phyloP scores from a whole-genome alignment of 2,797 vertebrate species.

The Sternarchorhynchus goeldii region DNA sequence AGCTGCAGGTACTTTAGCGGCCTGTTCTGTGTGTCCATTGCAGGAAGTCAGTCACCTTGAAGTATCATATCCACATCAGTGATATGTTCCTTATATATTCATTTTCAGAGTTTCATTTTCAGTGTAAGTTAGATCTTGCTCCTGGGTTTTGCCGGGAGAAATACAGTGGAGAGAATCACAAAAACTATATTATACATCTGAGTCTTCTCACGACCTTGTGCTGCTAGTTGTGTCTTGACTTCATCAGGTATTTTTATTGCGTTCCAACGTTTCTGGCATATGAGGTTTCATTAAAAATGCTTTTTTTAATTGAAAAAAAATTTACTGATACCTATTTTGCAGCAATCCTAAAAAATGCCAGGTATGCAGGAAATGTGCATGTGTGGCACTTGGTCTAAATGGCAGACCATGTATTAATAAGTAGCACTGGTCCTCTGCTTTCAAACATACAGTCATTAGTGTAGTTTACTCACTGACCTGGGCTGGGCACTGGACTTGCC shows the following conservation, averaged over 20 bases:
- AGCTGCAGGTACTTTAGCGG: background rate
- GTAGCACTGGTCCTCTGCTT: conserved; percentile 19
- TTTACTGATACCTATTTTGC: too few species aligned
- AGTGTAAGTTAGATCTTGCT: too few species aligned
- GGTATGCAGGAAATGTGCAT: too few species aligned
- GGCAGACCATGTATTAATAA: background rate
- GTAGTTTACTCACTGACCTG: background rate
- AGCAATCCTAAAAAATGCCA: too few species aligned
- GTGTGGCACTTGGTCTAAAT: conserved; percentile 3
- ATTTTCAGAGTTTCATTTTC: too few species aligned
- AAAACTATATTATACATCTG: background rate
- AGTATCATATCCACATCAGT: background rate
- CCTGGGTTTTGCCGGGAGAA: too few species aligned
- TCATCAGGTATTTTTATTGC: conserved; percentile 50
- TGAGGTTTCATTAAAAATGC: conserved; percentile 43
- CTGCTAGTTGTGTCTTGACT: too few species aligned
- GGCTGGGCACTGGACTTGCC: background rate
- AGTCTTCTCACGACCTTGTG: background rate
- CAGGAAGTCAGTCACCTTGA: background rate
- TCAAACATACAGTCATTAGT: conserved; percentile 1
- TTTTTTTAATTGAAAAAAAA: conserved; percentile 22
- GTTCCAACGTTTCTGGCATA: conserved; percentile 46
- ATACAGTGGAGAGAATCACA: background rate
- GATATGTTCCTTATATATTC: too few species aligned
- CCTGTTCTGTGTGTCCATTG: background rate